These are phyloP conservation scores for Sitobion miscanthi DNA, from an alignment of 1,140 invertebrate genomes.

Conservation along the genomic window DNA sequence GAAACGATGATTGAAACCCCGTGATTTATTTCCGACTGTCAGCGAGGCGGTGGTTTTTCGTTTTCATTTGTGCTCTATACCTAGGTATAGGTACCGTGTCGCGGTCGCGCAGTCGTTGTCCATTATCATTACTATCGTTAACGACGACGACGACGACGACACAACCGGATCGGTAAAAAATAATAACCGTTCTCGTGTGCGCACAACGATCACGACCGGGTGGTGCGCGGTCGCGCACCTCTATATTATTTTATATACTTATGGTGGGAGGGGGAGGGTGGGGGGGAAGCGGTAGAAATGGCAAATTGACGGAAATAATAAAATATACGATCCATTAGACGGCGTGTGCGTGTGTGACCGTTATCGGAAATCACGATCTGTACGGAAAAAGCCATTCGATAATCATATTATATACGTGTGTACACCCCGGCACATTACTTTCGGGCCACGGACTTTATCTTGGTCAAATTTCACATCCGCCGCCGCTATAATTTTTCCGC, in stretches of 20 bases:
- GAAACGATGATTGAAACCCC: constrained; percentile 25
- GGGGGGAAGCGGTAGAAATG: background rate
- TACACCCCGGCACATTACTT: background rate
- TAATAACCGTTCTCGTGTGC: background rate
- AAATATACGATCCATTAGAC: constrained; percentile 6
- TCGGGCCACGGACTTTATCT: constrained; percentile 28
- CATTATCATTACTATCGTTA: background rate
- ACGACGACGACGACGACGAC: background rate
- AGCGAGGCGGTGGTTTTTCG: background rate
- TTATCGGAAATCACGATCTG: constrained; percentile 10
- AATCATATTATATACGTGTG: constrained; percentile 19
- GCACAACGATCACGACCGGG: no score
- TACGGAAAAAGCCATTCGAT: background rate
- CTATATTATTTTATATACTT: background rate
- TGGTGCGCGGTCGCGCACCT: background rate
- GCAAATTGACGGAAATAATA: constrained; percentile 9
- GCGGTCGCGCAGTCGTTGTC: background rate
- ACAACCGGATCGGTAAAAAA: background rate
- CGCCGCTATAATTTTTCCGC: background rate
- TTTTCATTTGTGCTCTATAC: background rate
- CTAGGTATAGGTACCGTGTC: background rate
- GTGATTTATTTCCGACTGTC: constrained; percentile 29
- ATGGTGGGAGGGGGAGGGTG: no score
- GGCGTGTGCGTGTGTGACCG: background rate
- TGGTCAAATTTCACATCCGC: constrained; percentile 9